phyloP scores from a whole-genome alignment of 2,797 vertebrate species.

The Diglossa cyanea region DNA sequence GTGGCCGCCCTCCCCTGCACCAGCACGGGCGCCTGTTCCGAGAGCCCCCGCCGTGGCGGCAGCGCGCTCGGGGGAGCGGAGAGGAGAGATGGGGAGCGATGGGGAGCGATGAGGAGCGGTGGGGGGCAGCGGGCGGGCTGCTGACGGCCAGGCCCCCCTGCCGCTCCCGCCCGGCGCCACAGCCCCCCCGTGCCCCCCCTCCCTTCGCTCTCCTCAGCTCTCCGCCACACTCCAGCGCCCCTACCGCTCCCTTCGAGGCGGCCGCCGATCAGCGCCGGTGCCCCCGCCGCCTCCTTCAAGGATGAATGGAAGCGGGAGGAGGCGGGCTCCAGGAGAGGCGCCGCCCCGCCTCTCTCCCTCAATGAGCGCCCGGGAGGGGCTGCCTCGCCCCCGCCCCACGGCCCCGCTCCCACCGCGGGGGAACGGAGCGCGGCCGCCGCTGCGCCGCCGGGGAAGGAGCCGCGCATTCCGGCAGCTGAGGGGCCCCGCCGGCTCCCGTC shows the following conservation, averaged over 20 bases:
- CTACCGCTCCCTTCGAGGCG: neutral
- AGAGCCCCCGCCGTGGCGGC: neutral
- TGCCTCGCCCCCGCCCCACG: neutral
- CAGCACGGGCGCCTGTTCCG: neutral
- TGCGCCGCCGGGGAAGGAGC: neutral
- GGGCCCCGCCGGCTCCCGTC: neutral
- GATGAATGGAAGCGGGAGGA: slow-evolving; percentile 1
- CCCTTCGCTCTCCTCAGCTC: neutral
- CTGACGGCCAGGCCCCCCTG: neutral
- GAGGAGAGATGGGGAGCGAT: too few relatives aligned
- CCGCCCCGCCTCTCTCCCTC: neutral
- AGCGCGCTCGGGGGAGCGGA: neutral
- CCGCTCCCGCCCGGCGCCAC: neutral
- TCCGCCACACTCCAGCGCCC: neutral
- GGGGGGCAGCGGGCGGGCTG: too few relatives aligned
- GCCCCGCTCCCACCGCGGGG: neutral
- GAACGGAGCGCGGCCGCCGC: neutral
- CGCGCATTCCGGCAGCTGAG: neutral
- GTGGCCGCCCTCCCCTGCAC: neutral
- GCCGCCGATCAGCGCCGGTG: fast-evolving
- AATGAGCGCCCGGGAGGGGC: neutral
- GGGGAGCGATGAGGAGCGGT: neutral
- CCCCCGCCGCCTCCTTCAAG: neutral
- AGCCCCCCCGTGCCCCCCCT: too few relatives aligned
- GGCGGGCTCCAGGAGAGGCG: neutral